Evolutionary conservation across 1,140 invertebrate genomes (phyloP).

Genomic region (Trachelipus rathkii): DNA sequence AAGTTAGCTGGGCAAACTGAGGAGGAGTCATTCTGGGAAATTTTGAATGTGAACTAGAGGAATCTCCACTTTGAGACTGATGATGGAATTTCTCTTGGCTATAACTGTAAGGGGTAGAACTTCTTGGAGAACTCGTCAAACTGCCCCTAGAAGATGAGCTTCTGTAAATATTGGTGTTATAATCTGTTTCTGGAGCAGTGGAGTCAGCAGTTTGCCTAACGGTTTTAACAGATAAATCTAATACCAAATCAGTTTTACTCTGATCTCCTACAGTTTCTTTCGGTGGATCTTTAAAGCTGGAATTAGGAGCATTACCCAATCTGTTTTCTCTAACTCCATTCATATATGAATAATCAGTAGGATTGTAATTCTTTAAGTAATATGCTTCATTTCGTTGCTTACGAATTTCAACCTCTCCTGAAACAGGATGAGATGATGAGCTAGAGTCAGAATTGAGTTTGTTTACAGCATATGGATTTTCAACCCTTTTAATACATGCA

Average conservation of each 20-base stretch:
- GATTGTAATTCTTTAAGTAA: not conserved
- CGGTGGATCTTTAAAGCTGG: not conserved
- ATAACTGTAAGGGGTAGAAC: not conserved
- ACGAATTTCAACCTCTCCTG: not conserved
- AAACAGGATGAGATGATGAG: not conserved
- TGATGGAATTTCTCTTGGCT: not conserved
- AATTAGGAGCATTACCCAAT: not conserved
- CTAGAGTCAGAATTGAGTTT: not conserved
- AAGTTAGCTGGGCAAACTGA: not conserved
- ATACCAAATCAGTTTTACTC: not conserved
- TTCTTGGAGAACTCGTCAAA: not conserved
- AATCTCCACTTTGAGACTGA: not conserved
- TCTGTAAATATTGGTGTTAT: not conserved
- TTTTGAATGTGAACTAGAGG: not conserved
- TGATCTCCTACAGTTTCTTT: not conserved
- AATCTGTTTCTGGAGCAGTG: not conserved
- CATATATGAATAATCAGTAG: not conserved
- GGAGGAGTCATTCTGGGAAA: not conserved
- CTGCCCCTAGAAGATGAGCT: not conserved
- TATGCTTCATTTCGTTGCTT: not conserved
- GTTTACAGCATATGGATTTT: not conserved
- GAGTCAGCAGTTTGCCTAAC: not conserved
- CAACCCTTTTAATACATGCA: not conserved
- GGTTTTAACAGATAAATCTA: not conserved
- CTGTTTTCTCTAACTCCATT: not conserved